These are phyloP conservation scores for Cranoglanis bouderius DNA, from an alignment of 2,113 vertebrate genomes.

Conservation along the genomic window DNA sequence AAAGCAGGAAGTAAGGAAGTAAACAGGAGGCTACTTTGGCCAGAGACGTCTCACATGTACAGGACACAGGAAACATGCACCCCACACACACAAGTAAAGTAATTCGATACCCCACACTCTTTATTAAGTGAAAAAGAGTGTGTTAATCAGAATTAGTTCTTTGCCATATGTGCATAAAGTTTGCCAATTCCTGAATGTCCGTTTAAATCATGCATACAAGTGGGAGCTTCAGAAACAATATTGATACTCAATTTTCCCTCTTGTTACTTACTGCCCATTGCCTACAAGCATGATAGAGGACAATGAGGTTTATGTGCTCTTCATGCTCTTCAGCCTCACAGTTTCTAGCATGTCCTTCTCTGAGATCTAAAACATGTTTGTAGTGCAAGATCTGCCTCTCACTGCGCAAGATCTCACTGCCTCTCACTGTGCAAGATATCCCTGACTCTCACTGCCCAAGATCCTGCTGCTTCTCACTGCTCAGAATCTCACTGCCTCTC, in stretches of 20 bases:
- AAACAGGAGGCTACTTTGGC: not conserved
- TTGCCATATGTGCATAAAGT: not conserved
- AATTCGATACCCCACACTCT: not conserved
- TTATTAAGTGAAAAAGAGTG: not conserved
- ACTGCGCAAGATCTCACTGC: not conserved
- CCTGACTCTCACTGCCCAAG: not conserved
- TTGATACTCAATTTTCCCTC: not conserved
- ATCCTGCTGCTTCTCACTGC: not conserved
- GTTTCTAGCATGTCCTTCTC: not conserved
- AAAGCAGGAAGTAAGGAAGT: not conserved
- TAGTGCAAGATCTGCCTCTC: not conserved
- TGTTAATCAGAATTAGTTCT: not conserved
- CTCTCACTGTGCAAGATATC: not conserved
- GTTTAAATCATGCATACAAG: not conserved
- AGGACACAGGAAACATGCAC: constrained; percentile 9
- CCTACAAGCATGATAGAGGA: not conserved
- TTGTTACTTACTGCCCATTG: not conserved
- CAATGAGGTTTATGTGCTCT: not conserved
- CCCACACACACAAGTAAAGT: not conserved
- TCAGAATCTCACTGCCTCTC: too few species aligned
- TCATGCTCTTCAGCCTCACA: not conserved
- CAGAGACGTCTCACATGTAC: not conserved
- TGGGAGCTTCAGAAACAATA: not conserved
- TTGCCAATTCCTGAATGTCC: not conserved
- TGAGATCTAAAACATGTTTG: not conserved